Evolutionary conservation across 2,888 invertebrate genomes (phyloP).

Genomic region (Atherix ibis): DNA sequence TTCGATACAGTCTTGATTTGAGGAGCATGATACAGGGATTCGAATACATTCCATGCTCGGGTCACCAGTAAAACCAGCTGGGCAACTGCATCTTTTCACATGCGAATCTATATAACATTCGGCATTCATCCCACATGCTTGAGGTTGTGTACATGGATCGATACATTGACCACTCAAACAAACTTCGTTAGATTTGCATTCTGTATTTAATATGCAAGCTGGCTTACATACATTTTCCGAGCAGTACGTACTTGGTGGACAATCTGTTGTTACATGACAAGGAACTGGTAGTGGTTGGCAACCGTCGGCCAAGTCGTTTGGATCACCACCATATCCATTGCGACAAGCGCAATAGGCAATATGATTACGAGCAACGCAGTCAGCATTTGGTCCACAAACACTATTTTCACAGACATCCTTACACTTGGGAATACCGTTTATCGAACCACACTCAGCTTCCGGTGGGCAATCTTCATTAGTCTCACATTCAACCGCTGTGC

Average conservation of each 20-base stretch:
- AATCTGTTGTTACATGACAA: slow-evolving; percentile 56
- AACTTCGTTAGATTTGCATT: slow-evolving; percentile 63
- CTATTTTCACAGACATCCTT: slow-evolving; percentile 65
- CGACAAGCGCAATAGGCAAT: slow-evolving; percentile 63
- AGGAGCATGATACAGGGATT: slow-evolving; percentile 65
- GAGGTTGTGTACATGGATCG: slow-evolving; percentile 59
- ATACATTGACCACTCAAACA: slow-evolving; percentile 70
- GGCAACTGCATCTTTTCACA: slow-evolving; percentile 65
- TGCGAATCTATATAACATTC: slow-evolving; percentile 57
- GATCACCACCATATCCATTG: slow-evolving; percentile 60
- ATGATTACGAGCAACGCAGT: slow-evolving; percentile 64
- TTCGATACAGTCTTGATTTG: slow-evolving; percentile 51
- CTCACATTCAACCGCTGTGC: slow-evolving; percentile 64
- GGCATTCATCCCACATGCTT: slow-evolving; percentile 72
- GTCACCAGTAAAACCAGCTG: slow-evolving; percentile 72
- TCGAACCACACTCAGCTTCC: slow-evolving; percentile 58
- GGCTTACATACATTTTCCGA: slow-evolving; percentile 66
- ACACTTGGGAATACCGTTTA: slow-evolving; percentile 62
- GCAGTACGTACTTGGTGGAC: slow-evolving; percentile 65
- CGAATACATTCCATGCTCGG: slow-evolving; percentile 70
- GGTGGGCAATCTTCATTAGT: slow-evolving; percentile 64
- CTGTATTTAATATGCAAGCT: slow-evolving; percentile 60
- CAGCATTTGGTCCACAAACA: slow-evolving; percentile 68
- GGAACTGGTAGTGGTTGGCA: slow-evolving; percentile 59
- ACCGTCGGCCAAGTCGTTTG: slow-evolving; percentile 49